Percentiles rank a stretch among this genome's conserved stretches.
phyloP scores from a whole-genome alignment of 1,140 invertebrate species.

The Hypsibius dujardini region DNA sequence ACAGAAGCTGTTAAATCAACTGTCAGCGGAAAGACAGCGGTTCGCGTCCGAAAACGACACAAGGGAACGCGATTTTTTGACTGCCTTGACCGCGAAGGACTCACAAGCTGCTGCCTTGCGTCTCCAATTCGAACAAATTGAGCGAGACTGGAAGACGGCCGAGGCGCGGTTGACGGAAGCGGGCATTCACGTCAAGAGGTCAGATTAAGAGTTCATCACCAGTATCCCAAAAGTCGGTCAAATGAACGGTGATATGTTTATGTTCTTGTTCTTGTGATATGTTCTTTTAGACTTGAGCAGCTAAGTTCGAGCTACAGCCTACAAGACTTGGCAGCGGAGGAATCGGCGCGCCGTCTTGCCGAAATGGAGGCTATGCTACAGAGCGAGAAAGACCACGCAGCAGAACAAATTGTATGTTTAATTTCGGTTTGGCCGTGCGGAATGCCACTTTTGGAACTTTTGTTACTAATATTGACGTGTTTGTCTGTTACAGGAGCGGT shows the following conservation, averaged over 20 bases:
- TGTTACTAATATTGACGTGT: not conserved
- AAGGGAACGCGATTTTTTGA: conserved; percentile 32
- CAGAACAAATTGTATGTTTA: not conserved
- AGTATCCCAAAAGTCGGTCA: not conserved
- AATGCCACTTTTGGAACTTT: not conserved
- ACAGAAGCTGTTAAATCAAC: conserved; percentile 26
- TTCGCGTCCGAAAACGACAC: conserved; percentile 34
- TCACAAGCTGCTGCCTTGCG: conserved; percentile 38
- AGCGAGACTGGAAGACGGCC: conserved; percentile 28
- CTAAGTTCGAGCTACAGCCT: not conserved
- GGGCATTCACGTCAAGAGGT: conserved; percentile 30
- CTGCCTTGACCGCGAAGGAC: conserved; percentile 36
- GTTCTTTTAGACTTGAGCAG: conserved; percentile 10
- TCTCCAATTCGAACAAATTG: conserved; percentile 36
- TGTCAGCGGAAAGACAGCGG: conserved; percentile 30
- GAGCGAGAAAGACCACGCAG: conserved; percentile 27
- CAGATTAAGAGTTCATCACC: conserved; percentile 9
- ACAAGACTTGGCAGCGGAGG: not conserved
- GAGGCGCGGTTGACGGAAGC: conserved; percentile 26
- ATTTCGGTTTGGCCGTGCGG: not conserved
- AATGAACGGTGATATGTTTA: not conserved
- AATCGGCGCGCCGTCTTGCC: not conserved
- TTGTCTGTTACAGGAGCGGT: not conserved
- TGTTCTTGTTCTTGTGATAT: too few relatives aligned
- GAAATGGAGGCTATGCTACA: conserved; percentile 28